Evolutionary conservation across 2,888 invertebrate species (phyloP), one percentile per base, ranked within the genome.

Genomic region (Caenorhabditis sp.): DNA sequence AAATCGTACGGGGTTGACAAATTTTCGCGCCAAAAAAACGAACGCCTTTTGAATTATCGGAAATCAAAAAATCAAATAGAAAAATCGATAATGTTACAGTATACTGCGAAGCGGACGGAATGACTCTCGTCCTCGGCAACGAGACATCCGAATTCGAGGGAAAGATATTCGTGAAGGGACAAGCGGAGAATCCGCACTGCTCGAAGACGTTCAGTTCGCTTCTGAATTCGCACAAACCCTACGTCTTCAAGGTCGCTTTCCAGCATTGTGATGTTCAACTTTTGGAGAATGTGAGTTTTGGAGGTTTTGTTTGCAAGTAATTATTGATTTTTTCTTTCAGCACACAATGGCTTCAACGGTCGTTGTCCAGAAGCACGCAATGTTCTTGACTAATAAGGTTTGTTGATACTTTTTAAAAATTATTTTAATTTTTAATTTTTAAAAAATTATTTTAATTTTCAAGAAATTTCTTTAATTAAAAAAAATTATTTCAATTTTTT

Each of bases 351-450:
- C 90, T 0, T 83, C 88, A 0, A 96, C 97, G 1, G 94, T 98
- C 53, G 96, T 98, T 26, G 96, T 98, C 92, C 97, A 98, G 92
- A 96, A 96, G 93, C 97, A 98, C 94, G 96, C 97, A 0, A 96
- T 96, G 93, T 94, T 98, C 67, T 95, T 97, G 64, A 98, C 97
- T 0, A 96, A 96, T 92, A 96, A 96, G 62, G 68, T 68, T 4
- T 22, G n/a, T 47, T 91, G 8, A 18, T n/a, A n/a, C n/a, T n/a
- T n/a, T n/a, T n/a, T n/a, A n/a, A n/a, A n/a, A n/a, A n/a, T n/a
- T n/a, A n/a, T n/a, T n/a, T n/a, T n/a, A 11, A 40, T 11, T 47
- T 91, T 18, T 28, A 32, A 32, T 32, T 32, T 32, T 9, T 4
- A 32, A 32, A 32, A 32, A 32, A 32, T 32, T 32, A 6, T 32